Conservation (phyloP, 1,140 invertebrate genomes). For the Lamellibrachia luymesi region DNA sequence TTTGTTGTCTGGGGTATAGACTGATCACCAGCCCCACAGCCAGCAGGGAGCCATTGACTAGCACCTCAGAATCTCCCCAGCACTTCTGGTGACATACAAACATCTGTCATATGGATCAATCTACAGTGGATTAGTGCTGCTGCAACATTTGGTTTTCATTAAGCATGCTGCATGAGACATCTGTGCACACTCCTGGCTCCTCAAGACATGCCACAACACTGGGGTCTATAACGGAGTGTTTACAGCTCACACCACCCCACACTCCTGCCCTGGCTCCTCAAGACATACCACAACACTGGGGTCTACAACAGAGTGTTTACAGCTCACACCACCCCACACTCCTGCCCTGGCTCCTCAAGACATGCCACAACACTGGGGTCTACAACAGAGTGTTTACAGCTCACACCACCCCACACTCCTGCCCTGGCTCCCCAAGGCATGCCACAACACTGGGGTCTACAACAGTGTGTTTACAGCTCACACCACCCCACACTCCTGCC, state of each 20-base stretch:
- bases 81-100: not conserved
- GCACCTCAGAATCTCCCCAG: not conserved
- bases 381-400: too few relatives aligned
- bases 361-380: too few relatives aligned
- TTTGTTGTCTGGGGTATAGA: not conserved
- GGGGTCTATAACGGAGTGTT: not conserved
- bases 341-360: too few relatives aligned
- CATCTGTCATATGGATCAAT: conserved; percentile 1
- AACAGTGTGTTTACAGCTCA: not conserved
- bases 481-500: not conserved
- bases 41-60: not conserved
- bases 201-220: too few relatives aligned
- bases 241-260: not conserved
- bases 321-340: not conserved
- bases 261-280: too few relatives aligned
- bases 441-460: too few relatives aligned
- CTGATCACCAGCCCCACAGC: not conserved
- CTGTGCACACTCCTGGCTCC: not conserved
- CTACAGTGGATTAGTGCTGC: not conserved
- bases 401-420: not conserved
- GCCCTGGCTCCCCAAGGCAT: too few relatives aligned
- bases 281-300: too few relatives aligned
- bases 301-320: too few relatives aligned
- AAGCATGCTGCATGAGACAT: not conserved
- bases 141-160: conserved; percentile 1